Evolutionary conservation across 2,797 vertebrate genomes (phyloP).

Genomic region (Petrocephalus schoutedeni): DNA sequence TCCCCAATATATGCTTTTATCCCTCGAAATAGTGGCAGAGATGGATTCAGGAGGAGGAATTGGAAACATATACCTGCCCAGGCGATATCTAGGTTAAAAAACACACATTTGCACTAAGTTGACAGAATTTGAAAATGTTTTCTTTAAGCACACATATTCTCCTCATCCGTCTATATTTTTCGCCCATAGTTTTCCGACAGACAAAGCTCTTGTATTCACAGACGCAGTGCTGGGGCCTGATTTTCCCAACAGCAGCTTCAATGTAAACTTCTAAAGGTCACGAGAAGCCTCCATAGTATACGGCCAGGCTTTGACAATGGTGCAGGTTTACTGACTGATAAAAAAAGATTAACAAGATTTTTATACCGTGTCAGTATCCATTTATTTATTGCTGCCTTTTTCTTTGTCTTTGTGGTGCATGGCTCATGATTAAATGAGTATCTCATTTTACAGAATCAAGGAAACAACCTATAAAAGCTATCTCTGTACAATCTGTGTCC

Average conservation of each 20-base stretch:
- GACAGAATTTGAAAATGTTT: background rate
- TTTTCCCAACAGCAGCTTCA: background rate
- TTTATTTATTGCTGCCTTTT: background rate
- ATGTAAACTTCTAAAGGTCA: conserved; percentile 1
- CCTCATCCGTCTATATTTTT: background rate
- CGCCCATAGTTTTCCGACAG: background rate
- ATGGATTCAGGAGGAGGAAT: background rate
- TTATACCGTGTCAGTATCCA: background rate
- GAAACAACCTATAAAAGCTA: background rate
- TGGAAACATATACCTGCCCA: background rate
- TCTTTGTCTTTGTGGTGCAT: background rate
- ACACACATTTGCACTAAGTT: background rate
- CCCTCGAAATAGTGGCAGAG: background rate
- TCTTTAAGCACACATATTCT: background rate
- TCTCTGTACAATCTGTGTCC: background rate
- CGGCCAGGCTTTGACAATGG: background rate
- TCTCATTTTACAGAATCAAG: background rate
- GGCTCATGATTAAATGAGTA: background rate
- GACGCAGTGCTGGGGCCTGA: background rate
- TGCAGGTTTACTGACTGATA: background rate
- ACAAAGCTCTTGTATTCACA: background rate
- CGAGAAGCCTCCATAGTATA: background rate
- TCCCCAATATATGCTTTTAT: background rate
- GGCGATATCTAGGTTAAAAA: background rate
- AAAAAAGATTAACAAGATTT: background rate